Conservation (phyloP, 1,140 invertebrate genomes). For the Drosophila bocqueti region DNA sequence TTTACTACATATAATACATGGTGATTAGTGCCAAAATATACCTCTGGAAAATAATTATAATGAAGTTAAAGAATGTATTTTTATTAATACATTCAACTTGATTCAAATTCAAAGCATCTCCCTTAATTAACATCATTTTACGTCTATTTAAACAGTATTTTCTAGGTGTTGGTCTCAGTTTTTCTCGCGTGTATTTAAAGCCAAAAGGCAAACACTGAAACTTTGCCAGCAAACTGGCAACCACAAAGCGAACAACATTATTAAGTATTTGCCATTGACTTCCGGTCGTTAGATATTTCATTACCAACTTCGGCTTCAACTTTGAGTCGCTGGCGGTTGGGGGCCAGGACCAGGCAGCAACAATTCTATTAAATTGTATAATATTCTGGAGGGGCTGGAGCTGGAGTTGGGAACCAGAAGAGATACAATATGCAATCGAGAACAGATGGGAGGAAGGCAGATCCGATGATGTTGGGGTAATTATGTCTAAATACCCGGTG, state of each 20-base stretch:
- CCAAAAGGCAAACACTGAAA: conserved; percentile 41
- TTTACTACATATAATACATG: too few species aligned
- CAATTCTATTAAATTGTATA: conserved; percentile 65
- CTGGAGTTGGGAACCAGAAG: neutral
- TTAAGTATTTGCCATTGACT: conserved; percentile 83
- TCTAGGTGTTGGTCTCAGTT: neutral
- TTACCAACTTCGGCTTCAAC: conserved; percentile 68
- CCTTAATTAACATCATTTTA: neutral
- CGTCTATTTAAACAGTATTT: neutral
- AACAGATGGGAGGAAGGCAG: conserved; percentile 32
- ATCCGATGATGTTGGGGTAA: conserved; percentile 28
- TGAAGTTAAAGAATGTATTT: too few species aligned
- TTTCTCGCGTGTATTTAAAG: conserved; percentile 28
- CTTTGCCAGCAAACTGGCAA: conserved; percentile 36
- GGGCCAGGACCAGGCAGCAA: conserved; percentile 10
- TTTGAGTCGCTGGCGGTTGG: conserved; percentile 10
- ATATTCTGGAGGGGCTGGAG: conserved; percentile 28
- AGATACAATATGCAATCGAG: conserved; percentile 48
- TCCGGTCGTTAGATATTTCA: conserved; percentile 84
- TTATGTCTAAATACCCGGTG: conserved; percentile 46
- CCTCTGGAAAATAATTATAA: neutral
- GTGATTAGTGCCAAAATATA: too few species aligned
- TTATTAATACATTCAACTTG: too few species aligned
- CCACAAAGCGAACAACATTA: conserved; percentile 76
- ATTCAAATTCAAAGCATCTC: neutral